A percentile compares a stretch with the other conserved stretches of the same genome.
Evolutionary conservation across 2,797 vertebrate species (phyloP).

Genomic region (Pachyuromys duprasi): DNA sequence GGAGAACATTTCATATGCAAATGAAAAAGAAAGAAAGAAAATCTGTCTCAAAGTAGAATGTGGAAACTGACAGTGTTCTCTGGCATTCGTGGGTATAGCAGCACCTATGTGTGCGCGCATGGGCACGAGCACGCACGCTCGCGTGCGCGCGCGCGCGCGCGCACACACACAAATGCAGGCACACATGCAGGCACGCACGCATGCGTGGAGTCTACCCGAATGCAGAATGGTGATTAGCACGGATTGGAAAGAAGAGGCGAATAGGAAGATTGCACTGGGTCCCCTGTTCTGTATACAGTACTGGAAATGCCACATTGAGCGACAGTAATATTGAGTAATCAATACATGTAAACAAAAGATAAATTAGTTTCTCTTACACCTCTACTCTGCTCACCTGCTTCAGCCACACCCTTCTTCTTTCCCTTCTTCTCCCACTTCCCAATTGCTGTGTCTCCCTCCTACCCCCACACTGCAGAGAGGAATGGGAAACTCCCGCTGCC

Average conservation of each 20-base stretch:
- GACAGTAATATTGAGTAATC: not conserved
- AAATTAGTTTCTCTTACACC: not conserved
- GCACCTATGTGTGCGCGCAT: too few species aligned
- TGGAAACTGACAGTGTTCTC: not conserved
- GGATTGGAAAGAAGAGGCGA: not conserved
- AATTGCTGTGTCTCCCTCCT: not conserved
- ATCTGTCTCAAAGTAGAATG: not conserved
- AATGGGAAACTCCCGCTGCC: not conserved
- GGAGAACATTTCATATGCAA: not conserved
- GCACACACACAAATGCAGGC: too few species aligned
- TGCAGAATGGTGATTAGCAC: not conserved
- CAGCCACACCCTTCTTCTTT: not conserved
- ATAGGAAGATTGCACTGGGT: not conserved
- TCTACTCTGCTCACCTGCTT: not conserved
- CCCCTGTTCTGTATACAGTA: not conserved
- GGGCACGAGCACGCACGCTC: too few species aligned
- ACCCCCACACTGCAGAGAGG: not conserved
- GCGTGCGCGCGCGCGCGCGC: too few species aligned
- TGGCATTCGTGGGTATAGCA: not conserved
- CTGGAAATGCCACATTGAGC: not conserved
- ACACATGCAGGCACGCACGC: not conserved
- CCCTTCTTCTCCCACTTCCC: not conserved
- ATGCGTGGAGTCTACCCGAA: not conserved
- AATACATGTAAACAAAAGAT: not conserved
- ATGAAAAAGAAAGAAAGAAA: not conserved